Evolutionary conservation across 1,140 invertebrate species (phyloP).

Genomic region (Tribolium castaneum): DNA sequence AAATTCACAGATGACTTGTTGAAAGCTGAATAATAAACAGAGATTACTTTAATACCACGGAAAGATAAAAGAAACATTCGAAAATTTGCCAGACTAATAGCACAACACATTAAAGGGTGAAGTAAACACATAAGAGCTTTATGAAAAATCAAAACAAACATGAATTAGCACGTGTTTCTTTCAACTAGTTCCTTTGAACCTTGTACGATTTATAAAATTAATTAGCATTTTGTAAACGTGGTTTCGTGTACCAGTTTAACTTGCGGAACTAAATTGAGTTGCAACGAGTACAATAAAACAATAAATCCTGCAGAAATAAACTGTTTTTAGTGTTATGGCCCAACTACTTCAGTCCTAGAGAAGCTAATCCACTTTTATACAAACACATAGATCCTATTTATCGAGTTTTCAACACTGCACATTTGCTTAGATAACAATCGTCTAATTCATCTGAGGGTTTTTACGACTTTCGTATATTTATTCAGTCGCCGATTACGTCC

Average conservation of each 20-base stretch:
- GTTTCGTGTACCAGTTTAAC: background rate
- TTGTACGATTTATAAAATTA: background rate
- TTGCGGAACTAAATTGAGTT: background rate
- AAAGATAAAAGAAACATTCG: background rate
- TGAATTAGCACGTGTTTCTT: background rate
- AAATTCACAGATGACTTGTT: too few relatives aligned
- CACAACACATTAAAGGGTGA: background rate
- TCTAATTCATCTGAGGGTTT: background rate
- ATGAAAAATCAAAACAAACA: background rate
- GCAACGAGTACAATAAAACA: background rate
- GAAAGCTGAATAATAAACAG: too few relatives aligned
- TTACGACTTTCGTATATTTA: background rate
- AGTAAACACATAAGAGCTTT: background rate
- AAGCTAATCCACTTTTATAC: background rate
- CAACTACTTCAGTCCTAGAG: background rate
- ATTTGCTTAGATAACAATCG: background rate
- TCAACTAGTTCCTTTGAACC: background rate
- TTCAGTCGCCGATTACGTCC: background rate
- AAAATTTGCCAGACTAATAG: background rate
- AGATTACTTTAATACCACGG: too few relatives aligned
- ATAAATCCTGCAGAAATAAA: background rate
- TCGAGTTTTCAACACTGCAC: background rate
- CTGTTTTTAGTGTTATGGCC: too few relatives aligned
- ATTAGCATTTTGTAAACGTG: background rate
- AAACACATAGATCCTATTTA: background rate